Evolutionary conservation across 2,113 vertebrate species (phyloP), one percentile per base, ranked within the genome.

Genomic region (Cavia porcellus): DNA sequence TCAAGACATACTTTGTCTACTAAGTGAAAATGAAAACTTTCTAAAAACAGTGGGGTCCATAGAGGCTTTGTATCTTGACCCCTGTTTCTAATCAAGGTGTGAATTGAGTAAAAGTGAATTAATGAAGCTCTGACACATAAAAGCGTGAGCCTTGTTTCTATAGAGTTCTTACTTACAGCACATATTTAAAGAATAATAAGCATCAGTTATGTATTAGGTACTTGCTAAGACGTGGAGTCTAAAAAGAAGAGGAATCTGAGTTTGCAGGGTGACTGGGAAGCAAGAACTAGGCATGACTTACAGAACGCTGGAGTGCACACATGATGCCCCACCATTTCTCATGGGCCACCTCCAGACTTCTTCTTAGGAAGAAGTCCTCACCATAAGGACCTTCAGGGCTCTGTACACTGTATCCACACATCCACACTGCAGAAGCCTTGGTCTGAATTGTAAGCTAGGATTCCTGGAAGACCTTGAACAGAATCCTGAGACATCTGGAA

Each of bases 301-400:
- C 3, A 0, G 2, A 17, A 15, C 2, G 7, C 11, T 25, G 47
- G 52, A 11, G 9, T 3, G 10, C 13, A 15, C 1, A 20, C 4
- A 5, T 7, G 10, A 13, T 55, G 4, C 4, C 5, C 38, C 11
- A 3, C 45, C 12, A 3, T 10, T 13, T 2, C 38, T 17, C 30
- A 28, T 0, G 0, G 7, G 19, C n/a, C 4, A 19, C 4, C 25
- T 68, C 19, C 52, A 17, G 45, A 19, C 5, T 5, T 1, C 7
- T 15, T 28, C 42, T 32, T 5, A 0, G n/a, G 11, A 4, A 9
- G 3, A 5, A 5, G 17, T 4, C 1, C 24, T 35, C 12, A 0
- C 2, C 3, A 3, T 0, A 3, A 47, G 59, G 86, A 24, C 14
- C 1, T 0, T 0, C 25, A 10, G 28, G 11, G 8, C 22, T 47